These are phyloP conservation scores for Pseudococcus viburni DNA, from an alignment of 2,888 invertebrate species.

Conservation along the genomic window DNA sequence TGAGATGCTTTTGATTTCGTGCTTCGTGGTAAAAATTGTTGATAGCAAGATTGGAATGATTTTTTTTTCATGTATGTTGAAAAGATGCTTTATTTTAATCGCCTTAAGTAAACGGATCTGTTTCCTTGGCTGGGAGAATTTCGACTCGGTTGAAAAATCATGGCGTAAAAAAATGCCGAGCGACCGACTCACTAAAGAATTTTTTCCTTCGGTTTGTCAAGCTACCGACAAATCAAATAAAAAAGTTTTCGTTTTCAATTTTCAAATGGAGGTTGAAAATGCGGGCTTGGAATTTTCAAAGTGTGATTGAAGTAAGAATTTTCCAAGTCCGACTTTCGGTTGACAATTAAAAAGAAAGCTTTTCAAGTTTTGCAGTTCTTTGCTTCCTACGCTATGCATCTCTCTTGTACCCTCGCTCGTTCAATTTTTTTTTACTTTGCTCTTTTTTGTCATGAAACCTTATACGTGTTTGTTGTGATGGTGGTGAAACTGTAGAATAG, in stretches of 20 bases:
- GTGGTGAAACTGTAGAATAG: neutral
- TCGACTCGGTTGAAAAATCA: neutral
- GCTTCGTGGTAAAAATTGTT: neutral
- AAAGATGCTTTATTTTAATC: constrained; percentile 14
- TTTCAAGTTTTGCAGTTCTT: constrained; percentile 4
- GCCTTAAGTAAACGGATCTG: neutral
- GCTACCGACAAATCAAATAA: constrained; percentile 32
- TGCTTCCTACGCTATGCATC: neutral
- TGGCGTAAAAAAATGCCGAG: neutral
- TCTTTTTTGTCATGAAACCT: neutral
- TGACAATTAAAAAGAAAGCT: constrained; percentile 40
- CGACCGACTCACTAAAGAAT: neutral
- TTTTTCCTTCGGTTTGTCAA: constrained; percentile 22
- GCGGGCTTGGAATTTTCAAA: constrained; percentile 31
- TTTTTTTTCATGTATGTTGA: neutral
- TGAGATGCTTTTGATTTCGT: neutral
- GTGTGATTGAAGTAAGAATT: constrained; percentile 23
- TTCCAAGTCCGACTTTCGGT: neutral
- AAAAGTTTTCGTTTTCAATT: constrained; percentile 37
- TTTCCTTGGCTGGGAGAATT: neutral
- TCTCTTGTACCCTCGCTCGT: neutral
- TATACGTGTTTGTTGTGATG: neutral
- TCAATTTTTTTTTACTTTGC: too few species aligned
- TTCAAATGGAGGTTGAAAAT: constrained; percentile 35
- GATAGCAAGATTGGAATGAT: neutral